Evolutionary conservation across 1,140 invertebrate genomes (phyloP).

Genomic region (Drosophila triauraria): DNA sequence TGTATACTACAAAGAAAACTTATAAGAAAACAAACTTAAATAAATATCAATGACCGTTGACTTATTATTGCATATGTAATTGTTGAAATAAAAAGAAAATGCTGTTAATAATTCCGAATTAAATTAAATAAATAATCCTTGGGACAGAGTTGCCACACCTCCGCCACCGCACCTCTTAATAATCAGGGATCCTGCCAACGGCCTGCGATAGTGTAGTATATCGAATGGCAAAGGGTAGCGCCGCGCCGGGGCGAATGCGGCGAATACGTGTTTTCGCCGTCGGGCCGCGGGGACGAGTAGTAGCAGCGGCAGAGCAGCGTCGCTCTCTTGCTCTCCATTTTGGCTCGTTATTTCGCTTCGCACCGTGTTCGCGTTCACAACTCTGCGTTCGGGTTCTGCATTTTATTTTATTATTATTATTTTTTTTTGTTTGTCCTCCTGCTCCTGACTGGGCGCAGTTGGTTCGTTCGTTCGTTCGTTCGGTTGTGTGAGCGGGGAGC

Average conservation of each 20-base stretch:
- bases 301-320: slow-evolving; percentile 22
- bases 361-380: slow-evolving; percentile 82
- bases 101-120: too few relatives aligned
- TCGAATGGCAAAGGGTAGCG: slow-evolving; percentile 28
- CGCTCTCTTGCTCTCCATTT: slow-evolving; percentile 71
- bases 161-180: background rate
- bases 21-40: background rate
- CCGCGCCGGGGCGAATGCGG: slow-evolving; percentile 47
- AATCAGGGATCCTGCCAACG: slow-evolving; percentile 5
- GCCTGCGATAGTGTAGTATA: slow-evolving; percentile 27
- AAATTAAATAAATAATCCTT: background rate
- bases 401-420: slow-evolving; percentile 83
- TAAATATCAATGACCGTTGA: background rate
- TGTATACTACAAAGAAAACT: too few relatives aligned
- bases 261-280: slow-evolving; percentile 30
- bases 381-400: slow-evolving; percentile 79
- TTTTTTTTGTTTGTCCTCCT: slow-evolving; percentile 79
- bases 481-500: slow-evolving; percentile 15
- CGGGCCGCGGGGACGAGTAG: slow-evolving; percentile 4
- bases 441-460: slow-evolving; percentile 33
- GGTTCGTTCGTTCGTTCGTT: slow-evolving; percentile 19
- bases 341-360: slow-evolving; percentile 80
- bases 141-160: background rate
- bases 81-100: background rate
- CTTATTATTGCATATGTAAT: background rate